A percentile compares a stretch with the other conserved stretches of the same genome.
Evolutionary conservation across 2,113 vertebrate genomes (phyloP).

Genomic region (Felis chaus): DNA sequence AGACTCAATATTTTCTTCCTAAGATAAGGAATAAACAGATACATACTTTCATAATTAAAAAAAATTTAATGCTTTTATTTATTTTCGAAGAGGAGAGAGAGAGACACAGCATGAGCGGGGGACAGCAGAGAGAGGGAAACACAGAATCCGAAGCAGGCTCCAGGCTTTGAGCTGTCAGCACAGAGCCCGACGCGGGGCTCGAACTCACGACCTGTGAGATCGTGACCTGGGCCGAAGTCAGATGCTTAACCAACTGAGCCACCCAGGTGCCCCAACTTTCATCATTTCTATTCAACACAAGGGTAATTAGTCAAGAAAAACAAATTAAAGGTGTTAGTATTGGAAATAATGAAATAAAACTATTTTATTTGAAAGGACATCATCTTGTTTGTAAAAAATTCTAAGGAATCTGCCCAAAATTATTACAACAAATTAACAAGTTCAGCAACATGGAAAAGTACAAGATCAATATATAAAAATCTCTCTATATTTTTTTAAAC

Average conservation of each 20-base stretch:
- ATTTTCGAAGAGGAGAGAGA: too few species aligned
- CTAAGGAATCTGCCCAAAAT: neutral
- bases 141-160: too few species aligned
- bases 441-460: neutral
- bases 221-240: too few species aligned
- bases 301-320: neutral
- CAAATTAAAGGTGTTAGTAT: neutral
- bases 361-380: neutral
- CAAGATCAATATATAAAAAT: neutral
- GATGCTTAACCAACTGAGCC: too few species aligned
- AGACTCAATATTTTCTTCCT: neutral
- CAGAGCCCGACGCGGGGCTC: accelerated
- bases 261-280: too few species aligned
- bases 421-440: neutral
- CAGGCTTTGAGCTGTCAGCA: too few species aligned
- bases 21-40: neutral
- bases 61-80: too few species aligned
- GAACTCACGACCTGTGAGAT: too few species aligned
- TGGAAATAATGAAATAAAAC: neutral
- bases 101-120: too few species aligned
- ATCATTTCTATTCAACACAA: neutral
- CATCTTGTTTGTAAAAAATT: neutral
- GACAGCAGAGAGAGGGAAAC: too few species aligned
- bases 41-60: neutral
- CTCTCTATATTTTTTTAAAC: neutral